Percentiles rank a stretch among this genome's conserved stretches.
Evolutionary conservation across 2,888 invertebrate genomes (phyloP).

Genomic region (Herminia tarsipennalis): DNA sequence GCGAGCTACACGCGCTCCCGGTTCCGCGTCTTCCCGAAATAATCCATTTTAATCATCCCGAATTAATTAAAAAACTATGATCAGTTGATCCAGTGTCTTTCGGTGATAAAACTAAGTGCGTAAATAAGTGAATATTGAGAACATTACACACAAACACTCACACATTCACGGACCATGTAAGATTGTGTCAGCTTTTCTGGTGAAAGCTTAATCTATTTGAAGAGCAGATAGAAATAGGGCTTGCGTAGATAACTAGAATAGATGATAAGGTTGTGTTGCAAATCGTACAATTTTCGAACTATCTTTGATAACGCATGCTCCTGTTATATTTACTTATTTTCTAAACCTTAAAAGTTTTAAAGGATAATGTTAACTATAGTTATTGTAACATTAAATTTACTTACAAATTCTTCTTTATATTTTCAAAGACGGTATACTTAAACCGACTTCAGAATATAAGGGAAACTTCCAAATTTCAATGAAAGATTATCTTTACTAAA

Average conservation of each 20-base stretch:
- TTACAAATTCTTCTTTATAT: too few species aligned
- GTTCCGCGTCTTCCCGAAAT: constrained; percentile 57
- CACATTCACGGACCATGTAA: constrained; percentile 52
- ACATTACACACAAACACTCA: constrained; percentile 50
- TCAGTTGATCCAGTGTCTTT: constrained; percentile 53
- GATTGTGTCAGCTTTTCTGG: constrained; percentile 37
- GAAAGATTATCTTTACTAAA: too few species aligned
- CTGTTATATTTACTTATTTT: too few species aligned
- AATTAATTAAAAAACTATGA: constrained; percentile 53
- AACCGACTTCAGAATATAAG: too few species aligned
- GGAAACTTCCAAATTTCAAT: too few species aligned
- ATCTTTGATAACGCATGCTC: too few species aligned
- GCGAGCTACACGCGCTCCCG: constrained; percentile 63
- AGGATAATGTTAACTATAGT: too few species aligned
- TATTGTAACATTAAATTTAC: too few species aligned
- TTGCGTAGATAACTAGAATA: constrained; percentile 33
- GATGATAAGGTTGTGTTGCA: constrained; percentile 10
- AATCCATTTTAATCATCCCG: constrained; percentile 29
- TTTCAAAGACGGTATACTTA: too few species aligned
- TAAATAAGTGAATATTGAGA: constrained; percentile 50
- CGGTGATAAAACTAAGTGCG: constrained; percentile 62
- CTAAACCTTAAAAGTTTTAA: too few species aligned
- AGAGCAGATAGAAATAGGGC: constrained; percentile 38
- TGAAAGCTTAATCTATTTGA: constrained; percentile 43
- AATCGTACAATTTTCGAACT: too few species aligned